A percentile compares a stretch with the other conserved stretches of the same genome.
Conservation (phyloP, 1,140 invertebrate species). For the Bombus cullumanus region DNA sequence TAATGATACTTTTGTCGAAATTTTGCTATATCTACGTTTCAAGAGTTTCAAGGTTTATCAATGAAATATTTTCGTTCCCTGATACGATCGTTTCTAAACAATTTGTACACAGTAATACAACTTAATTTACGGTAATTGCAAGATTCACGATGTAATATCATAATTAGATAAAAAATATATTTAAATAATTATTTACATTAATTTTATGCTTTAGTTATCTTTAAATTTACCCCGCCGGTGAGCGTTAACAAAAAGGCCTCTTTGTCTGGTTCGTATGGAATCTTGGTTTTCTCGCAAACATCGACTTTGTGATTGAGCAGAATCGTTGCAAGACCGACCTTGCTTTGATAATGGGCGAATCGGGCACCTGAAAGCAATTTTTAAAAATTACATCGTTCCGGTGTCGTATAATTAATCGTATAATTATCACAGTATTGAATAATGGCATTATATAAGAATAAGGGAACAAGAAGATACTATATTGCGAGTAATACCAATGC, state of each 20-base stretch:
- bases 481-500: slow-evolving; percentile 21
- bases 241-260: slow-evolving; percentile 51
- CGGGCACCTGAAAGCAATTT: slow-evolving; percentile 66
- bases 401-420: too few relatives aligned
- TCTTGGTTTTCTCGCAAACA: slow-evolving; percentile 70
- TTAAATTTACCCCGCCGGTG: slow-evolving; percentile 60
- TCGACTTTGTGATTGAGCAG: slow-evolving; percentile 77
- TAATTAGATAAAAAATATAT: too few relatives aligned
- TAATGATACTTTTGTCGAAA: too few relatives aligned
- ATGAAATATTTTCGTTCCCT: too few relatives aligned
- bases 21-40: too few relatives aligned
- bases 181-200: background rate
- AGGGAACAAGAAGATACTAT: background rate
- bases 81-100: too few relatives aligned
- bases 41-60: too few relatives aligned
- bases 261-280: slow-evolving; percentile 60
- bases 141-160: too few relatives aligned
- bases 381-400: background rate
- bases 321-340: slow-evolving; percentile 80
- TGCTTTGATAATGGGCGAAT: slow-evolving; percentile 81
- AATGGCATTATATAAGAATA: background rate
- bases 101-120: background rate
- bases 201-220: slow-evolving; percentile 44
- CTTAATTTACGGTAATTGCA: background rate
- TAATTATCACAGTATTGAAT: background rate